Conservation (phyloP, 2,113 vertebrate species). For the Indicator maculatus region DNA sequence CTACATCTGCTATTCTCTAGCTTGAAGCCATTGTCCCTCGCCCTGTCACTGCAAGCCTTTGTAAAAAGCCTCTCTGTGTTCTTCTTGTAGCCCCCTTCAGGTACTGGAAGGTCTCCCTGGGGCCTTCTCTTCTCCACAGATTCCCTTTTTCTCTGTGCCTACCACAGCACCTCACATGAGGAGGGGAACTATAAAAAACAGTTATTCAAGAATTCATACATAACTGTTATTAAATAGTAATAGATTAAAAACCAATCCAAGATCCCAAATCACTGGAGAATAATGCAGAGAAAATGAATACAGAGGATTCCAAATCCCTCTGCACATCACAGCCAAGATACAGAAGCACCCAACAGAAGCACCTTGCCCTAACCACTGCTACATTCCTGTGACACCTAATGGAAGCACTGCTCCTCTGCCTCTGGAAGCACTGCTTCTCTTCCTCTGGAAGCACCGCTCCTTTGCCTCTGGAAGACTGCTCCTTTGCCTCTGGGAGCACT, state of each 20-base stretch:
- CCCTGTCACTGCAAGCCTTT: too few relatives aligned
- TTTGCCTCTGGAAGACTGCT: not conserved
- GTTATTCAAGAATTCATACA: not conserved
- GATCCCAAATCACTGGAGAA: not conserved
- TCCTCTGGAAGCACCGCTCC: not conserved
- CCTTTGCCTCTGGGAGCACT: not conserved
- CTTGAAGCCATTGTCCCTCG: too few relatives aligned
- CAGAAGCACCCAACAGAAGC: accelerated
- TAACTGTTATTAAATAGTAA: not conserved
- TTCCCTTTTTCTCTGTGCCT: not conserved
- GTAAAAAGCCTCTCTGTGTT: too few relatives aligned
- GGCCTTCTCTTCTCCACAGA: not conserved
- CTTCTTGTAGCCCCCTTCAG: too few relatives aligned
- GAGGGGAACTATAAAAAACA: not conserved
- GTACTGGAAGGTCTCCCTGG: too few relatives aligned
- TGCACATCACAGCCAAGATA: not conserved
- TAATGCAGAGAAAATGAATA: not conserved
- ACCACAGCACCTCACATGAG: not conserved
- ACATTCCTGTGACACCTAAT: accelerated
- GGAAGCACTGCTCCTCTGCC: not conserved
- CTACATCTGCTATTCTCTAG: too few relatives aligned
- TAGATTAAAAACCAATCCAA: not conserved
- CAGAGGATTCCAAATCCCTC: not conserved
- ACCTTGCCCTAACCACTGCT: not conserved
- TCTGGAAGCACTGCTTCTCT: not conserved